These are phyloP conservation scores for Graptemys geographica DNA, from an alignment of 2,797 vertebrate genomes.

Conservation along the genomic window DNA sequence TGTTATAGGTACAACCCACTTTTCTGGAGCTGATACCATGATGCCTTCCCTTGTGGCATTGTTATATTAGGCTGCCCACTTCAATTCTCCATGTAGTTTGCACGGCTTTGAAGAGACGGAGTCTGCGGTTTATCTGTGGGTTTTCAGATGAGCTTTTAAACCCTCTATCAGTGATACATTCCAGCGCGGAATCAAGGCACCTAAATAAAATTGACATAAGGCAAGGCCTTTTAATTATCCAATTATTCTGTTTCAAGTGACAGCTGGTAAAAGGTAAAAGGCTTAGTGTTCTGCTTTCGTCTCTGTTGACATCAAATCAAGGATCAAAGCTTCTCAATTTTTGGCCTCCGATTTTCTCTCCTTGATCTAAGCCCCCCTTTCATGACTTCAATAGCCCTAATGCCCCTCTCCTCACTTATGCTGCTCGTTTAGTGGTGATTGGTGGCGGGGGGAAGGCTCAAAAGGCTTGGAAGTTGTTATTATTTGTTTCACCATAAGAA, in stretches of 20 bases:
- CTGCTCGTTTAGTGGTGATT: conserved; percentile 58
- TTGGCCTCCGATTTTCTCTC: conserved; percentile 68
- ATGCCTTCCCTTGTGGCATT: neutral
- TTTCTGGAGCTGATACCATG: neutral
- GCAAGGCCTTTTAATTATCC: conserved; percentile 82
- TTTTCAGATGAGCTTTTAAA: conserved; percentile 70
- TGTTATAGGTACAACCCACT: neutral
- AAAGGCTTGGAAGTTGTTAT: neutral
- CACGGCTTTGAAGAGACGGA: conserved; percentile 56
- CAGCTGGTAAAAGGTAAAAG: conserved; percentile 77
- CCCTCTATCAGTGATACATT: conserved; percentile 75
- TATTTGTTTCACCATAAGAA: neutral
- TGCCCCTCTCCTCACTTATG: conserved; percentile 16
- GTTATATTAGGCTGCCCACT: neutral
- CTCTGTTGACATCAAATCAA: conserved; percentile 76
- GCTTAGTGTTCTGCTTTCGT: conserved; percentile 69
- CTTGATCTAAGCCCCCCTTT: conserved; percentile 67
- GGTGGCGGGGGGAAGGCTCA: conserved; percentile 23
- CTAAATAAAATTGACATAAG: conserved; percentile 79
- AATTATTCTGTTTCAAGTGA: conserved; percentile 80
- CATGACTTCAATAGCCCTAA: conserved; percentile 65
- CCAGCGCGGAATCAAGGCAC: conserved; percentile 78
- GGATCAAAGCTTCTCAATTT: conserved; percentile 77
- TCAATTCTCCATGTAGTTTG: conserved; percentile 3
- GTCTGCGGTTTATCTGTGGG: conserved; percentile 40